phyloP scores from a whole-genome alignment of 2,113 vertebrate genomes.

The Crotalus helleri region DNA sequence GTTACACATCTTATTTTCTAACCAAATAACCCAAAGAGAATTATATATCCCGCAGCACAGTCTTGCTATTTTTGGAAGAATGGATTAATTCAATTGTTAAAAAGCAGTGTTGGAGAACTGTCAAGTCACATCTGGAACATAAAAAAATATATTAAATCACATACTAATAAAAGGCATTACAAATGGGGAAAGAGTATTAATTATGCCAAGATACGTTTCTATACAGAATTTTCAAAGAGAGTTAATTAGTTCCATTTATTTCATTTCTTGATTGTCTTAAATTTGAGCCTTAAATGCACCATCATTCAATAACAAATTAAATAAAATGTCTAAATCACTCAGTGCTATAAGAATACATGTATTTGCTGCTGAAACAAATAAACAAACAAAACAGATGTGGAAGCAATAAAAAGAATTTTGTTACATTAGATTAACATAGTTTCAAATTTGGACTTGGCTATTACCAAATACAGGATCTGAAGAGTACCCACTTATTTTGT shows the following conservation, averaged over 20 bases:
- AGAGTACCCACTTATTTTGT: neutral
- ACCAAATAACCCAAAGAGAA: constrained; percentile 1
- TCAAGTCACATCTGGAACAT: constrained; percentile 43
- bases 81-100: constrained; percentile 45
- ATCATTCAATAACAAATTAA: constrained; percentile 68
- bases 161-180: constrained; percentile 56
- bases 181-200: constrained; percentile 59
- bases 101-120: constrained; percentile 54
- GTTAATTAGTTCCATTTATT: constrained; percentile 27
- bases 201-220: constrained; percentile 31
- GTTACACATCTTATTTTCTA: neutral
- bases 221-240: neutral
- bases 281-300: constrained; percentile 73
- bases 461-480: neutral
- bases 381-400: constrained; percentile 55
- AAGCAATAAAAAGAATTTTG: constrained; percentile 18
- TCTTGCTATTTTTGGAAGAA: neutral
- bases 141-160: neutral
- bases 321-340: constrained; percentile 64
- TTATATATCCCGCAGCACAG: constrained; percentile 44
- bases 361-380: constrained; percentile 68
- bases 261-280: constrained; percentile 69
- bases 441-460: constrained; percentile 18
- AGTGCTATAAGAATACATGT: constrained; percentile 66
- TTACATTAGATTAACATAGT: neutral